These are phyloP conservation scores for Micropoecilia bifurca DNA, from an alignment of 2,797 vertebrate genomes.

Conservation along the genomic window DNA sequence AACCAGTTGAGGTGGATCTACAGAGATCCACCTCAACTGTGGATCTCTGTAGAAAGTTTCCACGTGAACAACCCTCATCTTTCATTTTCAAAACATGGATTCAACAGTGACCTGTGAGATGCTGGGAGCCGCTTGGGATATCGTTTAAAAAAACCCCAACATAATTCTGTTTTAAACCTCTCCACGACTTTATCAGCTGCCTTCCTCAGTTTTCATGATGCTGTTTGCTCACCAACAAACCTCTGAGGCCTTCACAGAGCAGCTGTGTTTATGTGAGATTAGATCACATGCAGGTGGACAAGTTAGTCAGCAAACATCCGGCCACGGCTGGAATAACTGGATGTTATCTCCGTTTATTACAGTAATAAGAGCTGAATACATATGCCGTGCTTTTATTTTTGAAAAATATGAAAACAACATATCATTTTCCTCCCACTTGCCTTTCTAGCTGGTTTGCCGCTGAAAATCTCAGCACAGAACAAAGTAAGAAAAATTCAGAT, in stretches of 20 bases:
- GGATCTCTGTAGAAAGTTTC: neutral
- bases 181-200: neutral
- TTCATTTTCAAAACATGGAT: neutral
- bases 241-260: neutral
- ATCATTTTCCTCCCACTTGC: neutral
- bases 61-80: neutral
- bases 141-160: neutral
- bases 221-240: neutral
- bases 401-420: neutral
- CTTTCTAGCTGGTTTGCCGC: neutral
- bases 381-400: neutral
- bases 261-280: neutral
- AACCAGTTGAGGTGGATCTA: no score
- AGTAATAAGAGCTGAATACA: neutral
- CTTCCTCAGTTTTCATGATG: neutral
- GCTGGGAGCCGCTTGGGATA: neutral
- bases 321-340: neutral
- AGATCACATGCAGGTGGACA: neutral
- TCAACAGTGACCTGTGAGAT: neutral
- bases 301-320: neutral
- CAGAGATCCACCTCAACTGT: no score
- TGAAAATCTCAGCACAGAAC: neutral
- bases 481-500: neutral
- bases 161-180: neutral
- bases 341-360: neutral